Evolutionary conservation across 92 coral and sea anemone species (phyloP).

Genomic region (Nematostella vectensis): DNA sequence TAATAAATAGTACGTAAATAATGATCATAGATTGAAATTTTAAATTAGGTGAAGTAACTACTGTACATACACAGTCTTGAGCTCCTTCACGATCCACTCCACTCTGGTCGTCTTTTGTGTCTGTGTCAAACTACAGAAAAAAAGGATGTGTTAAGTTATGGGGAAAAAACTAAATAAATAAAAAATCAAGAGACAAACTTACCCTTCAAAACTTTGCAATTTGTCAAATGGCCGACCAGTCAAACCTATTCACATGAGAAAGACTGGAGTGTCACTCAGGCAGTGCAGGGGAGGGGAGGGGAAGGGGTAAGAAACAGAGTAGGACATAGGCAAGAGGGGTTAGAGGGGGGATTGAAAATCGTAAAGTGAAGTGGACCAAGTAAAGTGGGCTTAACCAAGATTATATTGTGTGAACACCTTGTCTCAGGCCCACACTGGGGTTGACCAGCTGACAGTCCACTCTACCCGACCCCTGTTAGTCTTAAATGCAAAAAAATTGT

Average conservation of each 20-base stretch:
- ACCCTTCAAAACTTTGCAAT: conserved; percentile 95
- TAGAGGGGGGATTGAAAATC: not conserved
- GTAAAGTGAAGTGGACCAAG: no score
- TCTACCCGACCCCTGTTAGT: no score
- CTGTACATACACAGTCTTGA: conserved; percentile 57
- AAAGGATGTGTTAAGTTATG: not conserved
- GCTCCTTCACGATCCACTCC: conserved; percentile 91
- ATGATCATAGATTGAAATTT: no score
- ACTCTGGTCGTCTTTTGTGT: conserved; percentile 97
- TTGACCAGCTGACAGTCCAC: no score
- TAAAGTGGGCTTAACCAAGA: no score
- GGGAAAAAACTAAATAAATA: not conserved
- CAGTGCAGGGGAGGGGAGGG: not conserved
- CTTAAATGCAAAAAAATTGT: no score
- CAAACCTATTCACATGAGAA: conserved; percentile 38
- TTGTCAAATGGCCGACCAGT: conserved; percentile 86
- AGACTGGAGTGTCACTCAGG: no score
- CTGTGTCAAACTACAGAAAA: conserved; percentile 72
- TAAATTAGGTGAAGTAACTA: not conserved
- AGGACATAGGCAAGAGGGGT: not conserved
- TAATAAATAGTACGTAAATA: no score
- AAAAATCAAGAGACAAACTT: conserved; percentile 12
- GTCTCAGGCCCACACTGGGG: no score
- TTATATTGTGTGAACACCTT: no score
- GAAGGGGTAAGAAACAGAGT: not conserved